These are phyloP conservation scores for Dendropsophus ebraccatus DNA, from an alignment of 2,113 vertebrate species.

Conservation along the genomic window DNA sequence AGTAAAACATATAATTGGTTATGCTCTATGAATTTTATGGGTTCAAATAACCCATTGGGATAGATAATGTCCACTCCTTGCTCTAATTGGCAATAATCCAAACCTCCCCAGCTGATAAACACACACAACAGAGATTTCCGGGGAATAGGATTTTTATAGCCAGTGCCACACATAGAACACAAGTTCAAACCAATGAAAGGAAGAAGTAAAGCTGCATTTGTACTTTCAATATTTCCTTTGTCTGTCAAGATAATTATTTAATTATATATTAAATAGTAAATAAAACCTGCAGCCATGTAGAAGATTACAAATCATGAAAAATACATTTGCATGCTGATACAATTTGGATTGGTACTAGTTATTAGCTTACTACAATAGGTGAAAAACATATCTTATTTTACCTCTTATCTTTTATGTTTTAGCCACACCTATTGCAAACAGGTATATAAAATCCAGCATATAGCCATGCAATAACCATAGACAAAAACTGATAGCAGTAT, in stretches of 20 bases:
- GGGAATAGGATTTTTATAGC: neutral
- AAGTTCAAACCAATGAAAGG: neutral
- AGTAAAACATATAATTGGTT: conserved; percentile 14
- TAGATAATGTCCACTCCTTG: conserved; percentile 6
- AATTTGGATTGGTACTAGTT: too few relatives aligned
- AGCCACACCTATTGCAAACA: too few relatives aligned
- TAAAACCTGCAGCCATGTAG: too few relatives aligned
- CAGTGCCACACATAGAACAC: neutral
- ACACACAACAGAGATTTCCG: neutral
- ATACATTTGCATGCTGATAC: neutral
- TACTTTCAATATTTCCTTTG: neutral
- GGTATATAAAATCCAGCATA: too few relatives aligned
- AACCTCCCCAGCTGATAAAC: conserved; percentile 1
- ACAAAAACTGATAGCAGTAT: too few relatives aligned
- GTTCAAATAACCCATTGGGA: neutral
- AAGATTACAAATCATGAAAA: neutral
- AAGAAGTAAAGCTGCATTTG: neutral
- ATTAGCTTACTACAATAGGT: too few relatives aligned
- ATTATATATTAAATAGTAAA: neutral
- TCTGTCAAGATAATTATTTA: neutral
- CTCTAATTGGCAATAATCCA: conserved; percentile 10
- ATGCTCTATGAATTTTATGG: conserved; percentile 7
- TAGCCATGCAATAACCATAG: too few relatives aligned
- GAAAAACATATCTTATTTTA: too few relatives aligned
- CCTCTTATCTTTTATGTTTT: too few relatives aligned